Conservation (phyloP, 2,888 invertebrate species). For the Theretra japonica region DNA sequence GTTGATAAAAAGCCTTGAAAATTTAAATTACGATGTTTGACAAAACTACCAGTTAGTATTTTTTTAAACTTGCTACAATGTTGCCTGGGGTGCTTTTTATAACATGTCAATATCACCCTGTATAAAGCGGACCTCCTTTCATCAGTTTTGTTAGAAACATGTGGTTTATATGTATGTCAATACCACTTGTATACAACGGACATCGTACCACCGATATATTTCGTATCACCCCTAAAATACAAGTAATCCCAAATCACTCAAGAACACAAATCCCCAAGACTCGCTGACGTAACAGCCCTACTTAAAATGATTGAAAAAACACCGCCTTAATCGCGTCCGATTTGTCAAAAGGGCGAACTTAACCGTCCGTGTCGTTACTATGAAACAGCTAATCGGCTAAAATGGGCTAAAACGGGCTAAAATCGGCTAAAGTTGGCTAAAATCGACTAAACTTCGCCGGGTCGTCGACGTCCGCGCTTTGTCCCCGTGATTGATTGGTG, state of each 20-base stretch:
- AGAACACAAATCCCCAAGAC: background rate
- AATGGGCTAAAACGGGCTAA: slow-evolving; percentile 48
- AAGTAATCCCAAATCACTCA: background rate
- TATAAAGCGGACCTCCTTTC: no score
- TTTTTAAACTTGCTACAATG: no score
- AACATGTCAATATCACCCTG: no score
- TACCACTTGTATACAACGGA: no score
- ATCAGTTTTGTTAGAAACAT: no score
- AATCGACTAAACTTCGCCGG: slow-evolving; percentile 42
- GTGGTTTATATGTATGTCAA: no score
- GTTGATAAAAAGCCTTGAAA: no score
- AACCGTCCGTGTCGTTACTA: slow-evolving; percentile 42
- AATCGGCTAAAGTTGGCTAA: slow-evolving; percentile 43
- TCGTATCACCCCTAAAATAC: background rate
- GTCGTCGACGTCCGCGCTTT: slow-evolving; percentile 53
- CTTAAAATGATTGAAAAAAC: slow-evolving; percentile 45
- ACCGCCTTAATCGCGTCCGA: slow-evolving; percentile 46
- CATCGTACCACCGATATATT: no score
- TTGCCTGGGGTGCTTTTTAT: no score
- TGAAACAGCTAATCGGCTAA: slow-evolving; percentile 56
- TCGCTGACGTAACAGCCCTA: slow-evolving; percentile 26
- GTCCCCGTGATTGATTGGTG: slow-evolving; percentile 63
- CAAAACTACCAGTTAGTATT: no score
- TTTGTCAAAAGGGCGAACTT: slow-evolving; percentile 50
- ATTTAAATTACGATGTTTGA: no score